Base-by-base conservation (phyloP, 92 coral and sea anemone species). In the Epizoanthus illoricatus region DNA sequence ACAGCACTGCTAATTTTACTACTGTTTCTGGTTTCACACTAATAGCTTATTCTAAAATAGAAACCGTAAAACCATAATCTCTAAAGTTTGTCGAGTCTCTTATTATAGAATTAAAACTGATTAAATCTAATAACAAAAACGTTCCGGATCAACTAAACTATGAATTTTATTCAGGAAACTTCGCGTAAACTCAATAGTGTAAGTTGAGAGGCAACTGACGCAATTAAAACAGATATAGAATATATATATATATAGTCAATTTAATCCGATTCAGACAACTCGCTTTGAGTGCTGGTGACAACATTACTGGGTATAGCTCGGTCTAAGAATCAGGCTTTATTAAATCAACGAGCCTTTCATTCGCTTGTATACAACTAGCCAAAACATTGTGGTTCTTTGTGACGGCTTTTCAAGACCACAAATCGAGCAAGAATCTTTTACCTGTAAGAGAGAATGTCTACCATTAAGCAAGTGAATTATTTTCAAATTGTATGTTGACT, bases 61-160 rank as follows among this genome's bases (percentile, higher is more conserved):
- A 20, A 42, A 42, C 33, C 64, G 16, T 19, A 45, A 49, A 49
- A 73, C 17, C 52, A 72, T 17, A n/a, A 47, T 72, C 28, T 72
- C 39, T 11, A 2, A 23, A n/a, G 58, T 57, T 42, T 74, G 4
- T 19, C 58, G 24, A 16, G 58, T 55, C 40, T 23, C 20, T 57
- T 23, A 55, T 55, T 74, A 74, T 54, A 17, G 78, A 73, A 73
- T 73, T 73, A 73, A 20, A n/a, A 52, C 58, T 74, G 65, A 74
- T 56, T 74, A 39, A 10, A 5, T 57, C 18, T 13, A 9, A 73
- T 55, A 56, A 74, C n/a, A 55, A 23, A 63, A 2, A 41, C 10
- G 54, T 71, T 71, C 75, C 75, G 75, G 75, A 52, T 18, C 9
- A 36, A 41, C 23, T 42, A 49, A 2, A 41, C 47, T 71, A 23